Conservation (phyloP, 2,797 vertebrate species). For the Pelodytes ibericus region DNA sequence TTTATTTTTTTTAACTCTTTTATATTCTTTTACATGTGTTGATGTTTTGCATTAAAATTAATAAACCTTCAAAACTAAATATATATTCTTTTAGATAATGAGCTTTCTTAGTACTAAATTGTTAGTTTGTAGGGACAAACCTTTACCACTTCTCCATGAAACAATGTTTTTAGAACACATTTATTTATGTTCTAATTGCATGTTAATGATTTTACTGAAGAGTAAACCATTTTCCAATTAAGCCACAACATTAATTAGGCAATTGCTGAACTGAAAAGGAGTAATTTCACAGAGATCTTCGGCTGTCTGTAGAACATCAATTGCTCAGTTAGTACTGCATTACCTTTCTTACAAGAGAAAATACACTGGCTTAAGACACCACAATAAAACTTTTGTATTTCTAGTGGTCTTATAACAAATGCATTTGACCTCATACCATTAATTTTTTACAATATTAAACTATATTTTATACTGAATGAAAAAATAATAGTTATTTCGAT, state of each 20-base stretch:
- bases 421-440: no score
- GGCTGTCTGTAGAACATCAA: slow-evolving; percentile 38
- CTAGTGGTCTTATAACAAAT: not conserved
- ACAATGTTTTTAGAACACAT: slow-evolving; percentile 36
- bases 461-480: no score
- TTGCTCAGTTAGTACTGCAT: slow-evolving; percentile 35
- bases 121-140: not conserved
- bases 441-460: no score
- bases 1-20: no score
- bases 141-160: slow-evolving; percentile 27
- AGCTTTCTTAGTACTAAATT: not conserved
- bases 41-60: not conserved
- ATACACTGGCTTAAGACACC: not conserved
- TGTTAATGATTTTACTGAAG: slow-evolving; percentile 52
- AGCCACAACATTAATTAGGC: slow-evolving; percentile 42
- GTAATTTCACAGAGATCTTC: slow-evolving; percentile 39
- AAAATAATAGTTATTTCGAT: no score
- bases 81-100: not conserved
- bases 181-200: slow-evolving; percentile 48
- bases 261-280: slow-evolving; percentile 47
- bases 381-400: slow-evolving; percentile 8
- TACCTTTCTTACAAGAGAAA: slow-evolving; percentile 17
- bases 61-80: not conserved
- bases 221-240: slow-evolving; percentile 50
- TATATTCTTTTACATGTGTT: not conserved